Evolutionary conservation across 2,797 vertebrate genomes (phyloP).

Genomic region (Tarsius wallacei): DNA sequence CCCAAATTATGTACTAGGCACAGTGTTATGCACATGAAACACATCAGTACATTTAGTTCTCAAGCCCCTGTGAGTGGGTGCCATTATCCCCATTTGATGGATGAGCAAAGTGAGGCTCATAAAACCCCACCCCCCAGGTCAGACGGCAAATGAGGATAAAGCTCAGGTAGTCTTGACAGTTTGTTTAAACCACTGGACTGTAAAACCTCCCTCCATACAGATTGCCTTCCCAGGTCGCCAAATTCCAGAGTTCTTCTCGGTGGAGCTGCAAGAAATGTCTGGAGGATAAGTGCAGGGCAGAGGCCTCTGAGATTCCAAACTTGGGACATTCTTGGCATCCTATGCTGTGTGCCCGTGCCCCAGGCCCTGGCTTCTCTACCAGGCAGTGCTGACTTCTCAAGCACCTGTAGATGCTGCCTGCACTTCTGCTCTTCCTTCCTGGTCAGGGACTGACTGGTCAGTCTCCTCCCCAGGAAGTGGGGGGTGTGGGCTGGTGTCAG

Average conservation of each 20-base stretch:
- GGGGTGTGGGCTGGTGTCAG: neutral
- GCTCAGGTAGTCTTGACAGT: neutral
- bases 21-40: neutral
- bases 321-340: neutral
- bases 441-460: neutral
- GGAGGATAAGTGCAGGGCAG: neutral
- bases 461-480: neutral
- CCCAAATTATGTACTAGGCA: neutral
- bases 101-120: neutral
- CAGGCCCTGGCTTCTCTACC: neutral
- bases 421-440: neutral
- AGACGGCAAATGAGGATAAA: neutral
- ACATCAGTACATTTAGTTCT: neutral
- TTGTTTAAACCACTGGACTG: neutral
- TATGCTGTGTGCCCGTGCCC: neutral
- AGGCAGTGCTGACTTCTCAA: accelerated
- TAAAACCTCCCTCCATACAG: neutral
- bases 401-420: neutral
- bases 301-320: neutral
- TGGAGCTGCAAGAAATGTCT: neutral
- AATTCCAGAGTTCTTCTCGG: neutral
- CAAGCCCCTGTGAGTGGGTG: neutral
- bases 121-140: neutral
- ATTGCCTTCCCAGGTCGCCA: neutral
- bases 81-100: neutral